Conservation (phyloP, 1,140 invertebrate species). For the Neodiprion pinetum region DNA sequence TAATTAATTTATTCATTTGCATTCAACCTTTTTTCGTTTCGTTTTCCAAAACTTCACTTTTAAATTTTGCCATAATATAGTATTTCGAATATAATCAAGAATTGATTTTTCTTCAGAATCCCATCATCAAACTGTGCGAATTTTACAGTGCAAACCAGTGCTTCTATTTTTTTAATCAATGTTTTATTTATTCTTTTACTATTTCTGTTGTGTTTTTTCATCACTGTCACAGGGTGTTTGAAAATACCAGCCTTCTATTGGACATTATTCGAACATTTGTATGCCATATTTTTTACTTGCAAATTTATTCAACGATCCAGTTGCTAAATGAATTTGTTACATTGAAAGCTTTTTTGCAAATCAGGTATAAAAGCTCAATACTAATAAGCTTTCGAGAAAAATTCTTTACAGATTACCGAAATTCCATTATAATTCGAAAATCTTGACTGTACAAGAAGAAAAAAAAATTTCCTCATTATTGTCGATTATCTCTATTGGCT, state of each 20-base stretch:
- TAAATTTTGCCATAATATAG: constrained; percentile 8
- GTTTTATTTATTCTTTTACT: neutral
- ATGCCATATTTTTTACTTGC: neutral
- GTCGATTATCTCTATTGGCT: neutral
- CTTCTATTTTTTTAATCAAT: neutral
- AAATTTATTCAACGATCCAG: neutral
- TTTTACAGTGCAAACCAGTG: constrained; percentile 16
- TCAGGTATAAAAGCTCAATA: too few species aligned
- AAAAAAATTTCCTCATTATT: neutral
- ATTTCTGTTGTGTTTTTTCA: neutral
- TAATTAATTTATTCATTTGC: constrained; percentile 28
- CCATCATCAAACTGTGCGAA: constrained; percentile 24
- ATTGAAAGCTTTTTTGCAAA: neutral
- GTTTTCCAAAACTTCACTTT: neutral
- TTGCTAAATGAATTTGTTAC: neutral
- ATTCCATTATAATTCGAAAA: neutral
- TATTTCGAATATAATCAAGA: constrained; percentile 11
- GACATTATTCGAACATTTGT: neutral
- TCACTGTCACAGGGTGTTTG: neutral
- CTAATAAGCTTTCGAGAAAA: too few species aligned
- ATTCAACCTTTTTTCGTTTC: constrained; percentile 23
- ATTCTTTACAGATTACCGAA: too few species aligned
- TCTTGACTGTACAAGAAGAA: neutral
- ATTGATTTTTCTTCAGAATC: constrained; percentile 20
- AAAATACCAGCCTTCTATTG: neutral